These are phyloP conservation scores for Dysmachus trigonus DNA, from an alignment of 2,888 invertebrate species.

Conservation along the genomic window DNA sequence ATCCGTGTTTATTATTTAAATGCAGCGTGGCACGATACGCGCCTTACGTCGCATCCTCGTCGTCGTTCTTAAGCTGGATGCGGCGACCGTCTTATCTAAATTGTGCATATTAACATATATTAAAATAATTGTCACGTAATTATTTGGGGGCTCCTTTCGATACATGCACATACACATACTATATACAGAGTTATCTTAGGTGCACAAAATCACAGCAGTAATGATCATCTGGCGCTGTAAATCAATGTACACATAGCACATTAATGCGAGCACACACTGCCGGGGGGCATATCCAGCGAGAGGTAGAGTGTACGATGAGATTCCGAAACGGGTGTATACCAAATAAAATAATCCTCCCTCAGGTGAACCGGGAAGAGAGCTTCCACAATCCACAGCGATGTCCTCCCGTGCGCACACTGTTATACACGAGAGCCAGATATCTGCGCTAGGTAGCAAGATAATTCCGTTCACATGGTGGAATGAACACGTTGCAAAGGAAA, in stretches of 20 bases:
- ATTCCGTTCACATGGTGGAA: slow-evolving; percentile 41
- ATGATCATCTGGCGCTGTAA: slow-evolving; percentile 39
- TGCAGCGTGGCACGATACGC: not conserved
- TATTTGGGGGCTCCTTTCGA: slow-evolving; percentile 14
- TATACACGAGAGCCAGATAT: not conserved
- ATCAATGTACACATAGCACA: slow-evolving; percentile 24
- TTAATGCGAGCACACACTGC: slow-evolving; percentile 23
- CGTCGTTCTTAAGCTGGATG: not conserved
- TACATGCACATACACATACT: not conserved
- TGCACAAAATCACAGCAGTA: slow-evolving; percentile 32
- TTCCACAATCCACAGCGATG: no score
- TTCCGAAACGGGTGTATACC: not conserved
- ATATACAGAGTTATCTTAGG: slow-evolving; percentile 10
- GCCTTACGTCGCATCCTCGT: no score
- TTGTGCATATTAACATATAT: not conserved
- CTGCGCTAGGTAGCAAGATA: slow-evolving; percentile 34
- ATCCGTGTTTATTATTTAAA: not conserved
- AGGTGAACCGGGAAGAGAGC: slow-evolving; percentile 8
- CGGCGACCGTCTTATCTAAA: not conserved
- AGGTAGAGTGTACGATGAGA: not conserved
- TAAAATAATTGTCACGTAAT: slow-evolving; percentile 29
- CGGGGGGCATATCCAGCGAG: not conserved
- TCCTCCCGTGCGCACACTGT: not conserved
- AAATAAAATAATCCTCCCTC: slow-evolving; percentile 38
- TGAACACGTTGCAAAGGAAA: slow-evolving; percentile 40